Conservation (phyloP, 2,888 invertebrate genomes). For the Eupithecia subfuscata region DNA sequence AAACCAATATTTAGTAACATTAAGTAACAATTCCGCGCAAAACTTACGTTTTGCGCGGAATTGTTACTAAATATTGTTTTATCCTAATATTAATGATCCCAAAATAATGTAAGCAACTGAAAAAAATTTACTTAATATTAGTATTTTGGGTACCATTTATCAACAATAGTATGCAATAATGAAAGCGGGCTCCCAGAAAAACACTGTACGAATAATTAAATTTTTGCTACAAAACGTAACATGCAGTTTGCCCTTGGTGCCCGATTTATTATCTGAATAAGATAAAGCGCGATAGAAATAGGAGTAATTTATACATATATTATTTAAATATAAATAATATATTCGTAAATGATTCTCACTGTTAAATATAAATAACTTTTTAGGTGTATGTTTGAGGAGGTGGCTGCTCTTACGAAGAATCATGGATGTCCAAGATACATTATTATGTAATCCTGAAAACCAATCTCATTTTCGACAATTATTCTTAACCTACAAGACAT, state of each 20-base stretch:
- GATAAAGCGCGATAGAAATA: neutral
- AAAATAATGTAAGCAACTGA: too few species aligned
- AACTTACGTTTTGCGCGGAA: too few species aligned
- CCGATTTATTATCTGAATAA: neutral
- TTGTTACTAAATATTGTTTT: too few species aligned
- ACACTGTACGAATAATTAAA: neutral
- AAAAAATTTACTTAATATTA: too few species aligned
- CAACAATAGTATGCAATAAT: too few species aligned
- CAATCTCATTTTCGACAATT: neutral
- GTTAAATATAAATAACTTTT: constrained; percentile 1
- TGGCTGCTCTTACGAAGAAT: neutral
- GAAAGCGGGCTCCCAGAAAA: neutral
- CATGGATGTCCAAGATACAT: neutral
- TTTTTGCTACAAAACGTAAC: neutral
- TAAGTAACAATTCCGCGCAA: too few species aligned
- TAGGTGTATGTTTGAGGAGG: neutral
- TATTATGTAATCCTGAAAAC: neutral
- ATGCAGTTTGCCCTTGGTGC: neutral
- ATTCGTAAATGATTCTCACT: neutral
- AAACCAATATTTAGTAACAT: too few species aligned
- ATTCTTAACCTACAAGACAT: neutral
- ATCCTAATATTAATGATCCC: too few species aligned
- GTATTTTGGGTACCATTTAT: too few species aligned
- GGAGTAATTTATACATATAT: neutral
- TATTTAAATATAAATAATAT: too few species aligned